These are phyloP conservation scores for Myrmecophaga tridactyla DNA, from an alignment of 2,113 vertebrate genomes.

Conservation along the genomic window DNA sequence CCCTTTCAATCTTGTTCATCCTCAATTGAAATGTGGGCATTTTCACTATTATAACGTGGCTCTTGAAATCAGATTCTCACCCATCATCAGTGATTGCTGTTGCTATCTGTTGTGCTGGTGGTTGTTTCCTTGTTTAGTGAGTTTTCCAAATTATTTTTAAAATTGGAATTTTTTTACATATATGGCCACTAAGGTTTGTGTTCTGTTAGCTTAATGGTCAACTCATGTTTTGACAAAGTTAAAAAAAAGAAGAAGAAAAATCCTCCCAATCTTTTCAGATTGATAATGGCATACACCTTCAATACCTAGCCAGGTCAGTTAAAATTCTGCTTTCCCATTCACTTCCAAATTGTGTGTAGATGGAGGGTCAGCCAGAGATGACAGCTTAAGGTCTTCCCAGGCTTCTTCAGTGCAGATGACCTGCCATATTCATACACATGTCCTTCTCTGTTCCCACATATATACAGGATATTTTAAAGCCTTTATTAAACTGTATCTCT, in stretches of 20 bases:
- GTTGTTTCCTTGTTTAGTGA: not conserved
- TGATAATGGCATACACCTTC: not conserved
- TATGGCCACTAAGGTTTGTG: not conserved
- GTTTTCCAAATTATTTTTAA: not conserved
- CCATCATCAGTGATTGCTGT: not conserved
- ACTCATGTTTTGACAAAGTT: not conserved
- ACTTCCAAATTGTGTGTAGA: not conserved
- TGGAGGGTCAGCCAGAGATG: not conserved
- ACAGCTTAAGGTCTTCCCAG: not conserved
- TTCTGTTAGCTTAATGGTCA: not conserved
- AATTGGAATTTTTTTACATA: not conserved
- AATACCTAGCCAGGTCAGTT: not conserved
- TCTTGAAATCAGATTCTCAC: not conserved
- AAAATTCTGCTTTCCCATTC: not conserved
- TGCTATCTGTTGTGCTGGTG: not conserved
- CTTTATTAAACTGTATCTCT: not conserved
- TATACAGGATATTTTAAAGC: not conserved
- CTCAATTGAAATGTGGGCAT: not conserved
- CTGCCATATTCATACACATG: not conserved
- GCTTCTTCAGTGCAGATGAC: not conserved
- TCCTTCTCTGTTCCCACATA: not conserved
- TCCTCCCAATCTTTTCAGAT: not conserved
- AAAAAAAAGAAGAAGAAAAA: not conserved
- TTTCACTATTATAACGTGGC: not conserved
- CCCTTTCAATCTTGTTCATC: no score